Conservation (phyloP, 2,113 vertebrate species). For the Cochlearius cochlearius region DNA sequence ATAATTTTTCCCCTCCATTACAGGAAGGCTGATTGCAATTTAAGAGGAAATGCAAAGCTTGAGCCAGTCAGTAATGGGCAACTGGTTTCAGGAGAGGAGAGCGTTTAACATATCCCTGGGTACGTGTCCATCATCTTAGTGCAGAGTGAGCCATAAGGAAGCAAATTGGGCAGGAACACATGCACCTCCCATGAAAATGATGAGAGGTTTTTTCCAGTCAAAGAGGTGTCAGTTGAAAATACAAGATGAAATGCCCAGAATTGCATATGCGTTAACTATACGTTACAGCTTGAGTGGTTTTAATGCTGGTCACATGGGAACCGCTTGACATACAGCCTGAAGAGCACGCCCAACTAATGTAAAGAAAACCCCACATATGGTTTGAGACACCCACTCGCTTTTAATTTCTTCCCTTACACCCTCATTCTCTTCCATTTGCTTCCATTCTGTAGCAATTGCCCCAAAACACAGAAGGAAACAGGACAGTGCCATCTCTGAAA, state of each 20-base stretch:
- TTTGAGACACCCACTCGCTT: not conserved
- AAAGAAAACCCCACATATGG: not conserved
- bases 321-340: not conserved
- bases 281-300: not conserved
- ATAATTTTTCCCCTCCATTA: not conserved
- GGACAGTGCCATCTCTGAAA: not conserved
- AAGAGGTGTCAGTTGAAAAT: not conserved
- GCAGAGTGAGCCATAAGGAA: not conserved
- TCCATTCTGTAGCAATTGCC: not conserved
- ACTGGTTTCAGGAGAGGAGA: not conserved
- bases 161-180: not conserved
- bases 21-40: not conserved
- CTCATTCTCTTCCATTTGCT: not conserved
- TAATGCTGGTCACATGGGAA: not conserved
- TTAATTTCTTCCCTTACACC: not conserved
- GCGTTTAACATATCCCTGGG: not conserved
- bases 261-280: not conserved
- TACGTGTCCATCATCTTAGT: accelerated
- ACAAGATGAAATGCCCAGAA: not conserved
- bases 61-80: not conserved
- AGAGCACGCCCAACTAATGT: accelerated
- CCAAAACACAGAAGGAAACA: not conserved
- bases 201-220: not conserved
- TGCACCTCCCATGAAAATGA: not conserved
- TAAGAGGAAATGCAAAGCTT: not conserved